Conservation (phyloP, 1,140 invertebrate genomes). For the Hesperophylax magnus region DNA sequence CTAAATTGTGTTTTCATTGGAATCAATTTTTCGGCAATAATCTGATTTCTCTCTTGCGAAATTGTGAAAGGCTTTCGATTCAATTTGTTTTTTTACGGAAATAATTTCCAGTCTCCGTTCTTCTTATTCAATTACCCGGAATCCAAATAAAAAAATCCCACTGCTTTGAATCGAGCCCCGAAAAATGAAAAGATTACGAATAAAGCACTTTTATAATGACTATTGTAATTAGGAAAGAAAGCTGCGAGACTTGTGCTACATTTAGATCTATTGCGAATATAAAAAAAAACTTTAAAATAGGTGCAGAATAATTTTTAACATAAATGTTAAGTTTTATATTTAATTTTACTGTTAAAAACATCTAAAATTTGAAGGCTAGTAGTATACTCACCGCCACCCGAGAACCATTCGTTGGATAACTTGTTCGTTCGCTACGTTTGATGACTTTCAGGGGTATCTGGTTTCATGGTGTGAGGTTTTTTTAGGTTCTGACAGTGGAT, state of each 20-base stretch:
- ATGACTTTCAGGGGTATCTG: no score
- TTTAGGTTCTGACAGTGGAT: no score
- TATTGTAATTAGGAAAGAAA: neutral
- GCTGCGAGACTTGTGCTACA: neutral
- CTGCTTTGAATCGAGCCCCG: neutral
- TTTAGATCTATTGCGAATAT: neutral
- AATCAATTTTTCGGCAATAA: conserved; percentile 35
- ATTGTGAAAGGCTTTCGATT: conserved; percentile 16
- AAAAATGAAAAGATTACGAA: conserved; percentile 9
- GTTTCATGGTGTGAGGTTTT: no score
- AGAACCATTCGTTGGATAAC: no score
- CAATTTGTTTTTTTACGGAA: conserved; percentile 18
- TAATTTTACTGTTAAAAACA: no score
- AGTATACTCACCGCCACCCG: no score
- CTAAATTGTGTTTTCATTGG: conserved; percentile 29
- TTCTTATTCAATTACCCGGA: conserved; percentile 32
- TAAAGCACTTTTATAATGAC: neutral
- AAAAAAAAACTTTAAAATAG: no score
- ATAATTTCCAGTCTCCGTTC: conserved; percentile 26
- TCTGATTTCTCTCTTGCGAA: conserved; percentile 13
- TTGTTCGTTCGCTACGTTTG: no score
- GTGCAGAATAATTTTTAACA: no score
- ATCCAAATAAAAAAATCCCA: conserved; percentile 10
- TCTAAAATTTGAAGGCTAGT: no score
- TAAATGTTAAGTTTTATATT: no score